A percentile compares a stretch with the other conserved stretches of the same genome.
Evolutionary conservation across 2,113 vertebrate genomes (phyloP).

Genomic region (Typhlomys cinereus): DNA sequence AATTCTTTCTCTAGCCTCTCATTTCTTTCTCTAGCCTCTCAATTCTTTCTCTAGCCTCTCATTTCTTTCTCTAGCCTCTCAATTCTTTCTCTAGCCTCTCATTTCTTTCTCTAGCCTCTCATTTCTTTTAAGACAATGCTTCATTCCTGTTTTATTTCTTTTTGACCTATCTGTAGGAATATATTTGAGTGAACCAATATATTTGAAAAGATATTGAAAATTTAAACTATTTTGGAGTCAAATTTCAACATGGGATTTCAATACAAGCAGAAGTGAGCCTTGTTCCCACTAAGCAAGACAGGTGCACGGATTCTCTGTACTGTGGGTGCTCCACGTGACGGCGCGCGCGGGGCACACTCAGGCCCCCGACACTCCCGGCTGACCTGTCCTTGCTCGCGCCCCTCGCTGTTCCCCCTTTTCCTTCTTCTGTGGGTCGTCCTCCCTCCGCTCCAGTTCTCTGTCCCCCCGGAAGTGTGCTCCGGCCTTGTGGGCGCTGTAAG

Average conservation of each 20-base stretch:
- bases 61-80: too few species aligned
- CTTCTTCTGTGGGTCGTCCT: too few species aligned
- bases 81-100: too few species aligned
- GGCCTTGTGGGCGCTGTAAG: too few species aligned
- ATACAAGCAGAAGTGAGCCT: not conserved
- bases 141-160: not conserved
- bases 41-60: too few species aligned
- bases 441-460: too few species aligned
- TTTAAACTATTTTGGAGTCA: slow-evolving; percentile 11
- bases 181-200: slow-evolving; percentile 21
- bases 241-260: not conserved
- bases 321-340: not conserved
- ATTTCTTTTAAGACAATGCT: not conserved
- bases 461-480: too few species aligned
- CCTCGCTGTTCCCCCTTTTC: not conserved
- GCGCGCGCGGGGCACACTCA: too few species aligned
- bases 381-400: not conserved
- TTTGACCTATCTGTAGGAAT: not conserved
- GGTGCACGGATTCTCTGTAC: not conserved
- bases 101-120: too few species aligned
- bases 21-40: too few species aligned
- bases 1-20: too few species aligned
- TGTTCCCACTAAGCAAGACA: not conserved
- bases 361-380: not conserved
- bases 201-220: not conserved